Base-by-base conservation (phyloP, 2,888 invertebrate species). In the Plebejus melissa region DNA sequence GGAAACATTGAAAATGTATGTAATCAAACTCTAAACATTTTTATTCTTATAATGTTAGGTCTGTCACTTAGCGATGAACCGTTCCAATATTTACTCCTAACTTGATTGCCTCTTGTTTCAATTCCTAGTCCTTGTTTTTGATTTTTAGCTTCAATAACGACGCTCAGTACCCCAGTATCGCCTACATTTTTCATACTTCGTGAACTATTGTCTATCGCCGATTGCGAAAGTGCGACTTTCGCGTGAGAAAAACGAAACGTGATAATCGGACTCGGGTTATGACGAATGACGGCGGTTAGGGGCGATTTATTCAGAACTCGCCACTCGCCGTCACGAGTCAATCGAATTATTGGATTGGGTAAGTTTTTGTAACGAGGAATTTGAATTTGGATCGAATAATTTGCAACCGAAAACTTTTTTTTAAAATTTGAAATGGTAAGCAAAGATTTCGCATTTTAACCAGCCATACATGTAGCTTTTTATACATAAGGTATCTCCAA, bases 281-380 rank as follows among this genome's bases (percentile, higher is more conserved):
- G 75, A 81, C 83, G 83, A 84, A 83, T 82, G 74, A 69, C 81
- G 76, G 80, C 80, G 79, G 81, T 83, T 82, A 84, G 80, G 81
- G 82, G 80, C 77, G 85, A 87, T 85, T 87, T 88, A 88, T 88
- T 88, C 88, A 88, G 85, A 87, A 80, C 84, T 83, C 86, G 84
- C 88, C 86, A 86, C 83, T 84, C 83, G 82, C 82, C 83, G 86
- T 87, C 88, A 88, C 88, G 88, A 88, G 81, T 76, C 76, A 78
- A 76, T 76, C 71, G 69, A 78, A 75, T 76, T 69, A 74, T 32
- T 74, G 46, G 69, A 69, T 69, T 76, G 72, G 38, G 22, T 13
- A 70, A 69, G 32, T 69, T n/a, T 36, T 46, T 69, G 46, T 46
- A 32, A 50, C 69, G 46, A 46, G 46, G 6, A 46, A 7, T 46